A percentile compares a stretch with the other conserved stretches of the same genome.
Conservation (phyloP, 1,140 invertebrate genomes). For the Drosophila paulistorum region DNA sequence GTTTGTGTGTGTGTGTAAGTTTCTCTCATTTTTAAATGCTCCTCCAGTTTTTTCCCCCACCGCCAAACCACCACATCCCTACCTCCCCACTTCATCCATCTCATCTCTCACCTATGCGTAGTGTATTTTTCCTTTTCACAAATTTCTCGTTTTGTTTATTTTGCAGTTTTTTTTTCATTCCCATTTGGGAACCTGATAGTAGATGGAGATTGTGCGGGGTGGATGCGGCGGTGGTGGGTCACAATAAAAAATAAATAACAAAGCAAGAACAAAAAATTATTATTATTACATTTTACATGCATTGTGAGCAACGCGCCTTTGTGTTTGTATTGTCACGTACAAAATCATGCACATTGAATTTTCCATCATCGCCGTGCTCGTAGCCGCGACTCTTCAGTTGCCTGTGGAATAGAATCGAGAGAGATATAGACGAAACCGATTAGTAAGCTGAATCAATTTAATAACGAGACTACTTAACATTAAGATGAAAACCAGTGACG, state of each 20-base stretch:
- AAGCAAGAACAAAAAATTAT: background rate
- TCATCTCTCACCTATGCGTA: conserved; percentile 44
- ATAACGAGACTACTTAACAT: background rate
- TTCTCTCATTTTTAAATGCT: conserved; percentile 45
- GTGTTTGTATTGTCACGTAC: conserved; percentile 87
- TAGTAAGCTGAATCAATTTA: background rate
- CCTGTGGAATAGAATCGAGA: conserved; percentile 81
- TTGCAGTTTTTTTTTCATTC: background rate
- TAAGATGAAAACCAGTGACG: background rate
- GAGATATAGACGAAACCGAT: background rate
- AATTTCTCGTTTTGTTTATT: conserved; percentile 44
- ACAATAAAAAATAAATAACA: background rate
- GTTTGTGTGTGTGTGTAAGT: background rate
- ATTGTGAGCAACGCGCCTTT: conserved; percentile 84
- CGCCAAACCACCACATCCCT: conserved; percentile 1
- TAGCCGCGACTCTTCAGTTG: conserved; percentile 86
- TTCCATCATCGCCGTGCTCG: conserved; percentile 84
- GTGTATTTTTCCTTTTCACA: conserved; percentile 51
- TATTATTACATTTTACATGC: conserved; percentile 71
- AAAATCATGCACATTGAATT: conserved; percentile 89
- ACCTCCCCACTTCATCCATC: conserved; percentile 6
- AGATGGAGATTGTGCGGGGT: conserved; percentile 6
- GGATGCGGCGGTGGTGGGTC: conserved; percentile 16
- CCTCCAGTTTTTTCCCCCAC: conserved; percentile 16
- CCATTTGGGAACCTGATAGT: background rate